Percentiles rank a stretch among this genome's conserved stretches.
These are phyloP conservation scores for Meriones unguiculatus DNA, from an alignment of 2,113 vertebrate genomes.

Conservation along the genomic window DNA sequence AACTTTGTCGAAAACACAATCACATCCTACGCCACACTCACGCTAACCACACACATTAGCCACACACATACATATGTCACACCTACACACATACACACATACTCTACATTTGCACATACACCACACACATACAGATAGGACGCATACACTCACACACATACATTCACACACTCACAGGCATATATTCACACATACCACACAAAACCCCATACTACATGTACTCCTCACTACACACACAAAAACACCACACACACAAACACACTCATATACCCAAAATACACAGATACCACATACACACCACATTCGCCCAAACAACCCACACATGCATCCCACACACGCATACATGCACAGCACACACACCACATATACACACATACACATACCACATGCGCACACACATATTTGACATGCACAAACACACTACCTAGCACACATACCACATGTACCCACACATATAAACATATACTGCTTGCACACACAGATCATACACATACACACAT, in stretches of 20 bases:
- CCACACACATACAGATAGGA: background rate
- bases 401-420: background rate
- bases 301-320: background rate
- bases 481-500: background rate
- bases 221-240: background rate
- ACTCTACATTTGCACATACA: background rate
- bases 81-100: too few relatives aligned
- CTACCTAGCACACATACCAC: background rate
- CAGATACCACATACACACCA: too few relatives aligned
- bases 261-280: background rate
- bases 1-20: too few relatives aligned
- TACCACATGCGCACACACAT: background rate
- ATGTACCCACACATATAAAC: background rate
- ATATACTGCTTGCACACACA: too few relatives aligned
- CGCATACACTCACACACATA: background rate
- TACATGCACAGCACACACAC: background rate
- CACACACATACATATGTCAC: too few relatives aligned
- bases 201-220: background rate
- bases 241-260: too few relatives aligned
- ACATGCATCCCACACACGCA: background rate
- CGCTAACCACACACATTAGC: too few relatives aligned
- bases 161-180: background rate
- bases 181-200: background rate
- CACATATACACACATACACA: background rate
- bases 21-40: background rate